Evolutionary conservation across 2,113 vertebrate species (phyloP).

Genomic region (Amphiprion percula): DNA sequence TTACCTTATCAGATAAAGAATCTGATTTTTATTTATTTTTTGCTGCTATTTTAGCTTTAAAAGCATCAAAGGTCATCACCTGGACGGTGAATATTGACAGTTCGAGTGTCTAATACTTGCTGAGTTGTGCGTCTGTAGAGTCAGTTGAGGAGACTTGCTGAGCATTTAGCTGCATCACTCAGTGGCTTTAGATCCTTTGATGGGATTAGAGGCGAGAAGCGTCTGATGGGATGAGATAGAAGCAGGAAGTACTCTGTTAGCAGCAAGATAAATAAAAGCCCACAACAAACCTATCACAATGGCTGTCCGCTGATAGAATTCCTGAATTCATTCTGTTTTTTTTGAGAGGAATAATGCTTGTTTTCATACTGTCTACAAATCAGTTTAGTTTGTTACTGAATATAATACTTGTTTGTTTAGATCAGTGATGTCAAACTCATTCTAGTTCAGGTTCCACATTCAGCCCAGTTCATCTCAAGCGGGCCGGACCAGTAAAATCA

Average conservation of each 20-base stretch:
- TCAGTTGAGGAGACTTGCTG: conserved; percentile 47
- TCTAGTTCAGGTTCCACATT: too few species aligned
- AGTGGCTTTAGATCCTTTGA: conserved; percentile 60
- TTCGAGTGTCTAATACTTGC: background rate
- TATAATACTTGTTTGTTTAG: too few species aligned
- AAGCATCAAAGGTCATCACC: background rate
- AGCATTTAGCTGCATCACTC: conserved; percentile 54
- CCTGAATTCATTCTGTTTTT: too few species aligned
- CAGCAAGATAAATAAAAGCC: background rate
- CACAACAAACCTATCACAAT: too few species aligned
- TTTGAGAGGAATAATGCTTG: too few species aligned
- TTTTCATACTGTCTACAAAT: background rate
- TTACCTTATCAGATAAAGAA: background rate
- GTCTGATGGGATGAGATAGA: conserved; percentile 54
- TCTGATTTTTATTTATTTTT: background rate
- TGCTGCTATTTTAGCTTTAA: background rate
- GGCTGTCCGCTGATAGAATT: too few species aligned
- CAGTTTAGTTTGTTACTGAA: too few species aligned
- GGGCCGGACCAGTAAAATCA: too few species aligned
- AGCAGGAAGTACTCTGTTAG: conserved; percentile 9
- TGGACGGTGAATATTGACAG: background rate
- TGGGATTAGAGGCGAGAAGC: conserved; percentile 61
- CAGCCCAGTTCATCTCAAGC: too few species aligned
- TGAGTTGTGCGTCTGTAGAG: background rate
- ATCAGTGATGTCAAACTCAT: too few species aligned